Evolutionary conservation across 1,140 invertebrate genomes (phyloP).

Genomic region (Ceratoteleas bidentatus): DNA sequence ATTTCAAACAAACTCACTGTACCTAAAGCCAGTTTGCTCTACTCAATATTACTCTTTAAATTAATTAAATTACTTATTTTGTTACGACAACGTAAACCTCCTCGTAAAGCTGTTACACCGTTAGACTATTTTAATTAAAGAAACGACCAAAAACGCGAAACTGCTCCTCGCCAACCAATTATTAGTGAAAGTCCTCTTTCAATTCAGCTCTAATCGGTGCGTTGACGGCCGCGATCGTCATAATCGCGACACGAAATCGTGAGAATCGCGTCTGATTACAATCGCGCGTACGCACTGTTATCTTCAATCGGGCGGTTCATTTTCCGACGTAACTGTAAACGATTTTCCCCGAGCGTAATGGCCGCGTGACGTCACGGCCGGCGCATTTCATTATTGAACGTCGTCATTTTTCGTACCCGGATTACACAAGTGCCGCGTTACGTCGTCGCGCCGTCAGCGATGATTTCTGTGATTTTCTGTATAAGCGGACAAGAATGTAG

Average conservation of each 20-base stretch:
- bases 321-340: constrained; percentile 35
- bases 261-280: constrained; percentile 24
- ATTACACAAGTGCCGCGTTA: constrained; percentile 34
- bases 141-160: no score
- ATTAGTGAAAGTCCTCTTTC: no score
- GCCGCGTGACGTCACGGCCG: constrained; percentile 13
- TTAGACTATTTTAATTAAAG: no score
- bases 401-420: constrained; percentile 19
- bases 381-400: constrained; percentile 13
- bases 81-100: no score
- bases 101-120: no score
- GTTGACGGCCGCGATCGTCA: constrained; percentile 26
- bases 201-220: no score
- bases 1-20: no score
- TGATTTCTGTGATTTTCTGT: constrained; percentile 23
- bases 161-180: no score
- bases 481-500: constrained; percentile 47
- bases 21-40: no score
- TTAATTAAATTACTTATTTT: no score
- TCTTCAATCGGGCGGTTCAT: constrained; percentile 12
- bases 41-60: no score
- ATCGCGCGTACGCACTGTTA: constrained; percentile 17
- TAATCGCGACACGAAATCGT: constrained; percentile 48
- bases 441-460: no score
- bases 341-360: constrained; percentile 14